phyloP scores from a whole-genome alignment of 2,797 vertebrate species.

The Nannoperca australis region DNA sequence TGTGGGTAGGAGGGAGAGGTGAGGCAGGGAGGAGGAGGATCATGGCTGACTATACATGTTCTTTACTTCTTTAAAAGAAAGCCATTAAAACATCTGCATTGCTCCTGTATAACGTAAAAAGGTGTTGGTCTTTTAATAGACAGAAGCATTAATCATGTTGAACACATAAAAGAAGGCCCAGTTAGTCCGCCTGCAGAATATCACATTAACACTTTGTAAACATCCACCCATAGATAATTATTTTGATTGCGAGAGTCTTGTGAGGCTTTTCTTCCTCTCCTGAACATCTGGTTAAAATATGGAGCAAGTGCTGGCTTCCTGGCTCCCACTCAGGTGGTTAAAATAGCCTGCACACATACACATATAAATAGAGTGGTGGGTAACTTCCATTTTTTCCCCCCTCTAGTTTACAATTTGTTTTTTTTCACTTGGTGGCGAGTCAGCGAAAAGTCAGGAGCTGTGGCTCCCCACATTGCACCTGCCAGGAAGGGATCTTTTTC shows the following conservation, averaged over 20 bases:
- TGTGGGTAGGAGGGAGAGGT: constrained; percentile 31
- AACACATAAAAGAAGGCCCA: constrained; percentile 74
- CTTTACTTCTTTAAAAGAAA: constrained; percentile 41
- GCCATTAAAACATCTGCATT: constrained; percentile 20
- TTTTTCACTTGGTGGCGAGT: constrained; percentile 56
- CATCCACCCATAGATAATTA: constrained; percentile 83
- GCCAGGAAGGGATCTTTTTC: constrained; percentile 85
- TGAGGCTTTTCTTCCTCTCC: constrained; percentile 82
- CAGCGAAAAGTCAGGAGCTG: constrained; percentile 75
- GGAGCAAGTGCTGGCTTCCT: constrained; percentile 87
- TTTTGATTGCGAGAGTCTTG: constrained; percentile 89
- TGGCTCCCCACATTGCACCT: constrained; percentile 82
- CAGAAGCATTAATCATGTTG: constrained; percentile 59
- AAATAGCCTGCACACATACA: constrained; percentile 86
- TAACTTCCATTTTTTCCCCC: constrained; percentile 49
- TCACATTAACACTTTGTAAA: constrained; percentile 88
- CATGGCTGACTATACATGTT: constrained; percentile 29
- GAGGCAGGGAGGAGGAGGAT: constrained; percentile 25
- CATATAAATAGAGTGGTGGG: constrained; percentile 62
- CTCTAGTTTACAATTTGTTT: constrained; percentile 46
- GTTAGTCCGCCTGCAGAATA: constrained; percentile 73
- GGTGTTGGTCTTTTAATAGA: constrained; percentile 71
- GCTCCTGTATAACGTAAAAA: constrained; percentile 43
- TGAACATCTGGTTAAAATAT: constrained; percentile 96
- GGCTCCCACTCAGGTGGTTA: constrained; percentile 89